A percentile compares a stretch with the other conserved stretches of the same genome.
These are phyloP conservation scores for Zoroaster sp. DNA, from an alignment of 53 echinoderm and acorn worm genomes.

Conservation along the genomic window DNA sequence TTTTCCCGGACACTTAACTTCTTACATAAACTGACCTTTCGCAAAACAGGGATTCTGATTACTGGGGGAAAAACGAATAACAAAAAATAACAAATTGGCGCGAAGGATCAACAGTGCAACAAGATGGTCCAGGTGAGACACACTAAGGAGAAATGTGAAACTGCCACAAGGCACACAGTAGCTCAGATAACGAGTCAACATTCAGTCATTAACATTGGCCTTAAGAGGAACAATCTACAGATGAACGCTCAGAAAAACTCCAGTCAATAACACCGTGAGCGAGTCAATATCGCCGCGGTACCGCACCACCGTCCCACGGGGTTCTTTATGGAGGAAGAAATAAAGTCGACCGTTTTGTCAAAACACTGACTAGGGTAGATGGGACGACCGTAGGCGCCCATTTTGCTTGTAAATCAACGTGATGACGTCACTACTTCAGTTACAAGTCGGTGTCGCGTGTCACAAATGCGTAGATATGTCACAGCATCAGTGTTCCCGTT, in stretches of 20 bases:
- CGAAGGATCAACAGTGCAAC: conserved; percentile 39
- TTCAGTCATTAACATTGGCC: neutral
- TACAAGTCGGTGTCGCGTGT: neutral
- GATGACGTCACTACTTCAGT: neutral
- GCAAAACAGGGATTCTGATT: neutral
- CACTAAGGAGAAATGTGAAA: neutral
- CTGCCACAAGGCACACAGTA: conserved; percentile 1
- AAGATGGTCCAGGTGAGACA: conserved; percentile 23
- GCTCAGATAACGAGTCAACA: conserved; percentile 42
- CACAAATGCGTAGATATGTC: too few species aligned
- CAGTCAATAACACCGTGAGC: neutral
- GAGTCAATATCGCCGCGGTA: conserved; percentile 22
- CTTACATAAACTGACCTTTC: conserved; percentile 25
- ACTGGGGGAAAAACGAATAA: neutral
- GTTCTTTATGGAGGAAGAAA: neutral
- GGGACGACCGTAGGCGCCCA: neutral
- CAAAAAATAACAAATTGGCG: neutral
- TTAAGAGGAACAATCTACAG: conserved; percentile 3
- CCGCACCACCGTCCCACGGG: conserved; percentile 4
- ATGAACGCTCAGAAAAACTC: neutral
- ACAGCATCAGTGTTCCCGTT: too few species aligned
- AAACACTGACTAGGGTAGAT: conserved; percentile 25
- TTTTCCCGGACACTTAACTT: neutral
- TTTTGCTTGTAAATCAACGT: neutral
- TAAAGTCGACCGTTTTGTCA: conserved; percentile 22